Evolutionary conservation across 1,140 invertebrate genomes (phyloP).

Genomic region (Drosophila pseudoananassae): DNA sequence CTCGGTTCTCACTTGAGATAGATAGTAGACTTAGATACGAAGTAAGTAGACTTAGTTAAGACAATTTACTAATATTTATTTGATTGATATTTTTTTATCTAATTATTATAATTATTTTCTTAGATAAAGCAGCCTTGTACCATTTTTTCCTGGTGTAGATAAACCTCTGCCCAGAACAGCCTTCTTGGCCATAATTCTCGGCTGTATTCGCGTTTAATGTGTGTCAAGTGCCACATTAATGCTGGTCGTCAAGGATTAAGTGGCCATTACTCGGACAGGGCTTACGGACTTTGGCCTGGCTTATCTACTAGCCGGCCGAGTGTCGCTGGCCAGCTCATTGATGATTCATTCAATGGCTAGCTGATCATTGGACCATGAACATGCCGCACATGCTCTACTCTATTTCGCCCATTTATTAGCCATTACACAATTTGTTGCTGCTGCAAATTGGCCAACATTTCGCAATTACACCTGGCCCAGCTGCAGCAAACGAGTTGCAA

Average conservation of each 20-base stretch:
- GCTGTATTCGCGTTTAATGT: conserved; percentile 53
- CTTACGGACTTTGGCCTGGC: conserved; percentile 35
- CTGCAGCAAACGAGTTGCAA: conserved; percentile 45
- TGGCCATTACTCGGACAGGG: conserved; percentile 54
- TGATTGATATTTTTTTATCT: too few relatives aligned
- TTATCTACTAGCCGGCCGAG: conserved; percentile 34
- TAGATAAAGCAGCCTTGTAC: not conserved
- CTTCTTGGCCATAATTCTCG: conserved; percentile 35
- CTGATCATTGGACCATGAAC: conserved; percentile 65
- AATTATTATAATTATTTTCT: too few relatives aligned
- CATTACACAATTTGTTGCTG: conserved; percentile 71
- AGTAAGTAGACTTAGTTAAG: too few relatives aligned
- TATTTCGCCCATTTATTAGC: conserved; percentile 65
- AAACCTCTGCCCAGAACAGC: conserved; percentile 2
- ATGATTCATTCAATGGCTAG: conserved; percentile 61
- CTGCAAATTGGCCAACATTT: conserved; percentile 65
- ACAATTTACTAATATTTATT: too few relatives aligned
- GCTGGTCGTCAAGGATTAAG: conserved; percentile 64
- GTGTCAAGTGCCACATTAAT: conserved; percentile 78
- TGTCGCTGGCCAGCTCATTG: conserved; percentile 21
- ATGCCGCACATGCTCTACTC: conserved; percentile 50
- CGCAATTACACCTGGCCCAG: conserved; percentile 76
- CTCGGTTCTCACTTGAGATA: not conserved
- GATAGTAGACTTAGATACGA: not conserved
- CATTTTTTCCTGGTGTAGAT: conserved; percentile 3